Base-by-base conservation (phyloP, 2,797 vertebrate species). In the Glossophaga mutica region DNA sequence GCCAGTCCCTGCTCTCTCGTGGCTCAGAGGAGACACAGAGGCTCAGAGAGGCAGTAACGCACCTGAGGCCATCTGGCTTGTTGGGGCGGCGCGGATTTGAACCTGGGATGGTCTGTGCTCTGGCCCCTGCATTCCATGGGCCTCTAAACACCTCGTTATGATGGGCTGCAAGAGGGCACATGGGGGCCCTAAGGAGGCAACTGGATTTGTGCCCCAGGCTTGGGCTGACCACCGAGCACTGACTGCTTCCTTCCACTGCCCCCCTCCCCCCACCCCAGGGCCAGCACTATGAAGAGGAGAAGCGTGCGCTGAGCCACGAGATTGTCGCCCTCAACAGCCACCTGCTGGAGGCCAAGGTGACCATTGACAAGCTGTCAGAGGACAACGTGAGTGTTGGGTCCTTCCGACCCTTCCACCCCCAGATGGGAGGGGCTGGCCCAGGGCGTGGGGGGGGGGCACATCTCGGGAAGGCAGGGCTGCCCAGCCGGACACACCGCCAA, bases 251-350 rank as follows among this genome's bases (percentile, higher is more conserved):
- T 37, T 95, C 97, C 73, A 74, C 70, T 87, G 95, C 91, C 78
- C 98, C 78, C 98, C 96, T 88, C 14, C 84, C 93, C 96, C 67
- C 5, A 9, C 59, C 92, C 32, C 98, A 99, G 99, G 99, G 99
- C 91, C 99, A 99, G 98, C 99, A 99, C 96, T 99, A 99, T 0
- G 99, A 99, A 93, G 99, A 99, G 96, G 99, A 99, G 97, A 99
- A 99, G 98, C 99, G 99, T 93, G 99, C 99, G 16, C 98, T 99
- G 97, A 99, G 99, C 97, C 99, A 99, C 39, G 99, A 99, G 98
- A 99, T 99, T 92, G 99, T 99, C 42, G 99, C 99, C 94, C 99
- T 99, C 97, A 99, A 99, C 98, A 99, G 99, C 98, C 99, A 99
- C 97, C 99, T 99, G 96, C 99, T 99, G 99, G 99, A 99, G 97